phyloP scores from a whole-genome alignment of 2,113 vertebrate genomes.

The Dipodomys merriami region DNA sequence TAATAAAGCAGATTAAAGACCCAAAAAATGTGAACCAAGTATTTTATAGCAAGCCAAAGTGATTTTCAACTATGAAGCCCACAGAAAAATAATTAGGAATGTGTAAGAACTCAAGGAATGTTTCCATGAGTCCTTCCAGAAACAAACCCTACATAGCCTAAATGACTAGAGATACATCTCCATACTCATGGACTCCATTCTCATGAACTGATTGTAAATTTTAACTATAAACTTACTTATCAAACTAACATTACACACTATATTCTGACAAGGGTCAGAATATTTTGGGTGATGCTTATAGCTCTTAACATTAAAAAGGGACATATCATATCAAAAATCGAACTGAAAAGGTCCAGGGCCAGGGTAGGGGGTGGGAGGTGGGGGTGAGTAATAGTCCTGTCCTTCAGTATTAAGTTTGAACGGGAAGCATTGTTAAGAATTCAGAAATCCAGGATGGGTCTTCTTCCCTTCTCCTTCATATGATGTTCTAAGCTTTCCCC shows the following conservation, averaged over 20 bases:
- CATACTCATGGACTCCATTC: background rate
- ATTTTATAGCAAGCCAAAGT: conserved; percentile 50
- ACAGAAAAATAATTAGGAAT: conserved; percentile 19
- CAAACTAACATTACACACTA: conserved; percentile 19
- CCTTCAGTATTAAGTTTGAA: conserved; percentile 9
- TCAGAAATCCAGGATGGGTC: background rate
- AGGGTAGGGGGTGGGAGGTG: background rate
- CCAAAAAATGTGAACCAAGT: conserved; percentile 25
- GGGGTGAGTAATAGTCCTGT: background rate
- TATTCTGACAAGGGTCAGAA: background rate
- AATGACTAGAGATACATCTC: background rate
- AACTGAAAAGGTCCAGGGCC: background rate
- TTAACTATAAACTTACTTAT: background rate
- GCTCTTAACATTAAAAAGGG: background rate
- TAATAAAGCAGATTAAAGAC: conserved; percentile 45
- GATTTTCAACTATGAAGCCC: conserved; percentile 27
- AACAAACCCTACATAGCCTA: conserved; percentile 41
- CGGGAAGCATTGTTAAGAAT: background rate
- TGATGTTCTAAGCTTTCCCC: too few species aligned
- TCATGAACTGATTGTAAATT: too few species aligned
- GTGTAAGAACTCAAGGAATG: conserved; percentile 42
- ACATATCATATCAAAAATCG: conserved; percentile 36
- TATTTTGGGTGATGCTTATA: background rate
- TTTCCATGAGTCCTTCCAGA: conserved; percentile 1
- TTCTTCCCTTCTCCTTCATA: too few species aligned